These are phyloP conservation scores for Xenopus laevis DNA, from an alignment of 2,113 vertebrate species.

Conservation along the genomic window DNA sequence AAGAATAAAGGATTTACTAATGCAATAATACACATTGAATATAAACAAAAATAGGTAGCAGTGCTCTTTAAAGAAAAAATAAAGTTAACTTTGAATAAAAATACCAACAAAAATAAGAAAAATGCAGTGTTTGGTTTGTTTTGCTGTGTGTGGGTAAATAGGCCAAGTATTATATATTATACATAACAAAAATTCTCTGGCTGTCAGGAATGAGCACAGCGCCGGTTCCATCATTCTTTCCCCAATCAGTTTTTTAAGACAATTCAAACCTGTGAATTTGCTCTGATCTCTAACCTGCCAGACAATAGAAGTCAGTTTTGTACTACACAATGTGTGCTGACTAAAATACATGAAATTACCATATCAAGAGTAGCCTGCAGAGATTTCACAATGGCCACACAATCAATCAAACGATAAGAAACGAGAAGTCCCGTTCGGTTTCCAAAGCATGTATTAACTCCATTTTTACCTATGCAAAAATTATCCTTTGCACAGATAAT, in stretches of 20 bases:
- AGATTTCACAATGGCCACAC: constrained; percentile 3
- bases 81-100: too few relatives aligned
- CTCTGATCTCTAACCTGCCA: constrained; percentile 9
- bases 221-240: neutral
- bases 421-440: neutral
- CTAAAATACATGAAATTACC: constrained; percentile 21
- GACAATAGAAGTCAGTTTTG: constrained; percentile 14
- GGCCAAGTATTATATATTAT: too few relatives aligned
- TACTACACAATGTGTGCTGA: neutral
- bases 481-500: neutral
- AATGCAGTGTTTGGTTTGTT: too few relatives aligned
- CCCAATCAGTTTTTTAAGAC: neutral
- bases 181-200: too few relatives aligned
- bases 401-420: constrained; percentile 15
- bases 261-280: neutral
- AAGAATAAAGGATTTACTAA: too few relatives aligned
- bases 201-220: neutral
- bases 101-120: too few relatives aligned
- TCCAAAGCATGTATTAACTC: constrained; percentile 2
- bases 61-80: too few relatives aligned
- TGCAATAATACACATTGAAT: too few relatives aligned
- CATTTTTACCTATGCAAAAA: constrained; percentile 27
- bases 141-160: too few relatives aligned
- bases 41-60: too few relatives aligned
- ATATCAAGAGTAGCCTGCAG: constrained; percentile 23